A percentile compares a stretch with the other conserved stretches of the same genome.
phyloP scores from a whole-genome alignment of 2,888 invertebrate genomes.

The Sacculina carcini region DNA sequence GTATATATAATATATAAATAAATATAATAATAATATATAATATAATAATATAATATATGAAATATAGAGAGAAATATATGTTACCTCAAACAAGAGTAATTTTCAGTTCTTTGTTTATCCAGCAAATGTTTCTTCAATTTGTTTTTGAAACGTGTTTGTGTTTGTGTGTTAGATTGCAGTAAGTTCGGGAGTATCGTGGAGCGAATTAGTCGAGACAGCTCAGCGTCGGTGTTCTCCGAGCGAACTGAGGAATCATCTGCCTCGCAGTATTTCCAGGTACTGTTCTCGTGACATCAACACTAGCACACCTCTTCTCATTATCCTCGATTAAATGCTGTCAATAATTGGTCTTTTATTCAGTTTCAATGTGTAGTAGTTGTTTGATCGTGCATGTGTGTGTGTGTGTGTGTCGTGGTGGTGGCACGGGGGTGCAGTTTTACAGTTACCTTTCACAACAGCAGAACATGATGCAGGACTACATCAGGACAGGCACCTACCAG shows the following conservation, averaged over 20 bases:
- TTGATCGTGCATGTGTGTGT: not conserved
- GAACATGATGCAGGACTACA: constrained; percentile 99
- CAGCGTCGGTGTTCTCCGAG: constrained; percentile 82
- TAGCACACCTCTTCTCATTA: not conserved
- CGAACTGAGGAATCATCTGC: constrained; percentile 95
- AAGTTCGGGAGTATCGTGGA: too few species aligned
- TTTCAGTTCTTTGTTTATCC: too few species aligned
- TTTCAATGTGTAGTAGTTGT: not conserved
- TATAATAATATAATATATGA: too few species aligned
- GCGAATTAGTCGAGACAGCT: too few species aligned
- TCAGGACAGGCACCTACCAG: constrained; percentile 93
- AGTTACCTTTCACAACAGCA: constrained; percentile 97
- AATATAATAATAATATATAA: too few species aligned
- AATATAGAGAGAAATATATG: too few species aligned
- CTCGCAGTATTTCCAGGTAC: constrained; percentile 74
- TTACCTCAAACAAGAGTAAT: too few species aligned
- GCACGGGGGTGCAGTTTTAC: constrained; percentile 44
- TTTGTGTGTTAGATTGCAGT: too few species aligned
- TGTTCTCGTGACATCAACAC: not conserved
- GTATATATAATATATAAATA: too few species aligned
- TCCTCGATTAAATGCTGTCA: not conserved
- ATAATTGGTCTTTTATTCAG: not conserved
- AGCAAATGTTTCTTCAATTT: too few species aligned
- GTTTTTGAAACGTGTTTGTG: too few species aligned
- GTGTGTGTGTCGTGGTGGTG: not conserved